A percentile compares a stretch with the other conserved stretches of the same genome.
phyloP scores from a whole-genome alignment of 2,113 vertebrate species.

The Dasyornis broadbenti region DNA sequence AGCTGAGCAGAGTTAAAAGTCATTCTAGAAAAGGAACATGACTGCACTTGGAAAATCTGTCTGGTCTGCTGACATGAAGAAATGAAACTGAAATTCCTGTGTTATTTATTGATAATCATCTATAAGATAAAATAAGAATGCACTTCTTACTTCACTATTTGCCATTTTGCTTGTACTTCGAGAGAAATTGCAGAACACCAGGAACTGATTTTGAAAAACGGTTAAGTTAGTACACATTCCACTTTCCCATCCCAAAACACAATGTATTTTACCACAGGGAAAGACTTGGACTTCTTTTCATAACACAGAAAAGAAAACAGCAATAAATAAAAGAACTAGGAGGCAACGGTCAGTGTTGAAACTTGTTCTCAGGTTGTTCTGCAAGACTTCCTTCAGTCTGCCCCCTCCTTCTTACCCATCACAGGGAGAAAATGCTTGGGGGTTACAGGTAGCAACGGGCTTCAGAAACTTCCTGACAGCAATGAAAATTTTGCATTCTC shows the following conservation, averaged over 20 bases:
- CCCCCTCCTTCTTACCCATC: background rate
- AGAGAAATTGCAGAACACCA: background rate
- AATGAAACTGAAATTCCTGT: background rate
- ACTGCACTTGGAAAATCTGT: background rate
- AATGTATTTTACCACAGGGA: background rate
- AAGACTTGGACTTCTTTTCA: background rate
- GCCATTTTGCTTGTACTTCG: background rate
- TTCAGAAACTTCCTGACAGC: background rate
- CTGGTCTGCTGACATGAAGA: background rate
- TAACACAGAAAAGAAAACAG: background rate
- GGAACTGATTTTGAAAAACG: background rate
- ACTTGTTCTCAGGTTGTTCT: slow-evolving; percentile 31
- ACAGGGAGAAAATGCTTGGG: background rate
- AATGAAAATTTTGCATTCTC: background rate
- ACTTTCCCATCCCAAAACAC: background rate
- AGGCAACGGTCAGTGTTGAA: slow-evolving; percentile 3
- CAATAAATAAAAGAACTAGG: background rate
- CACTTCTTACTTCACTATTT: background rate
- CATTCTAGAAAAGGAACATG: background rate
- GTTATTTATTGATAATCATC: background rate
- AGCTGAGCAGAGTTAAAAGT: background rate
- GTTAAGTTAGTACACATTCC: background rate
- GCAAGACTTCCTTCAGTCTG: slow-evolving; percentile 18
- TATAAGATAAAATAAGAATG: background rate
- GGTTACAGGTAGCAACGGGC: background rate